Evolutionary conservation across 1,140 invertebrate species (phyloP), one percentile per base, ranked within the genome.

Genomic region (Ganaspis sp.): DNA sequence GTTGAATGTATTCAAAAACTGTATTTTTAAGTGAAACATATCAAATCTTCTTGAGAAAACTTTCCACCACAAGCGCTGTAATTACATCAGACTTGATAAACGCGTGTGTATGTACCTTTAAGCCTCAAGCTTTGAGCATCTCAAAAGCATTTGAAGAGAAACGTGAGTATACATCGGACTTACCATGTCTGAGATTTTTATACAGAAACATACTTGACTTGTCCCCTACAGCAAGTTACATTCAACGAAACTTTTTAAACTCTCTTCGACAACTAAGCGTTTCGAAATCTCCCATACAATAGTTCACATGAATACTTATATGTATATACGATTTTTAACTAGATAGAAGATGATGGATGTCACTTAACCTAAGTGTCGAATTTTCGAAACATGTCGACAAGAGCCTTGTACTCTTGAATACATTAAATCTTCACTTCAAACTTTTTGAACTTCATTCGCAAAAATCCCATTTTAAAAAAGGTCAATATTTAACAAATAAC

Each of bases 191-290:
- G 12, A 64, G 58, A 15, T 26, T 29, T 29, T 26, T 64, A 6
- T 34, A n/a, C n/a, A 29, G 23, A 21, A 64, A 64, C 23, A 5
- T 64, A 29, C 58, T 29, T 34, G 23, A 64, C 23, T 64, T 64
- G 58, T 64, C 58, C 58, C 58, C 58, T 15, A 64, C 58, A 64
- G 58, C 58, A 49, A 17, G 45, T 49, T 49, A 49, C 45, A 49
- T n/a, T 15, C 45, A 17, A 49, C 45, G 45, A 4, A n/a, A 49
- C 17, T 49, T 49, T 49, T 49, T 49, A n/a, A 45, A 49, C 17
- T 0, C 12, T 17, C 15, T 49, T 49, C 15, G 17, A 49, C 45
- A 49, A 17, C 45, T 8, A 17, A 45, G 4, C n/a, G 42, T 45
- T 45, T 45, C 11, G 42, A 45, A 49, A 49, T 49, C 45, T 49